phyloP scores from a whole-genome alignment of 2,797 vertebrate genomes.

The Triplophysa yarkandensis region DNA sequence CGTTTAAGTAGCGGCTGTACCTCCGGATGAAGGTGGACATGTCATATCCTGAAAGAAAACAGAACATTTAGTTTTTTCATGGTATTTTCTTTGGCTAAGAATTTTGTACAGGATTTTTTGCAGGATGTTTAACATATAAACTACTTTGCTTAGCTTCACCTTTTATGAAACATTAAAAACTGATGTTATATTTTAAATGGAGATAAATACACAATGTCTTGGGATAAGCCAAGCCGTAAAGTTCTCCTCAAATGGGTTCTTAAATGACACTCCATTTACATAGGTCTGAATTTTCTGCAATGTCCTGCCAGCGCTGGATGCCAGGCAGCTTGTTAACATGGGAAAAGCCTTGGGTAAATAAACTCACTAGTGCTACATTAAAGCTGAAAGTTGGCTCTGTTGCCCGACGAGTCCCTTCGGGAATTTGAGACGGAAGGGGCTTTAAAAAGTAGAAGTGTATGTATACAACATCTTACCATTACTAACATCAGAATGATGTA shows the following conservation, averaged over 20 bases:
- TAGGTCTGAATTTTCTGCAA: not conserved
- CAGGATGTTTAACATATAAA: not conserved
- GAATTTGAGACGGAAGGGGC: slow-evolving; percentile 3
- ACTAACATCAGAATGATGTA: slow-evolving; percentile 13
- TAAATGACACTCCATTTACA: not conserved
- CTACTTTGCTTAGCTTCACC: not conserved
- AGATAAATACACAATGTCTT: not conserved
- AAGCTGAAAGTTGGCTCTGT: slow-evolving; percentile 45
- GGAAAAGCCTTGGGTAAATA: slow-evolving; percentile 54
- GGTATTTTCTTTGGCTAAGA: too few relatives aligned
- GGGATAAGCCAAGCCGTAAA: not conserved
- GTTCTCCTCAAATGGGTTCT: slow-evolving; percentile 1
- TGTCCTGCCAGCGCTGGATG: not conserved
- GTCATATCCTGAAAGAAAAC: slow-evolving; percentile 82
- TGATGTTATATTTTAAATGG: not conserved
- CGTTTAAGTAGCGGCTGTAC: slow-evolving; percentile 94
- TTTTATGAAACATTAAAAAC: not conserved
- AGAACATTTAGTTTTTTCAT: not conserved
- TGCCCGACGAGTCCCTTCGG: slow-evolving; percentile 19
- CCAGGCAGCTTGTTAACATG: slow-evolving; percentile 38
- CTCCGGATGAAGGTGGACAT: slow-evolving; percentile 94
- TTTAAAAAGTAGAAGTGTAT: not conserved
- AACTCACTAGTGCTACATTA: slow-evolving; percentile 44
- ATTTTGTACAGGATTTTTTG: too few relatives aligned
- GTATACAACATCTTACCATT: not conserved